These are phyloP conservation scores for Zaprionus capensis DNA, from an alignment of 1,140 invertebrate species.

Conservation along the genomic window DNA sequence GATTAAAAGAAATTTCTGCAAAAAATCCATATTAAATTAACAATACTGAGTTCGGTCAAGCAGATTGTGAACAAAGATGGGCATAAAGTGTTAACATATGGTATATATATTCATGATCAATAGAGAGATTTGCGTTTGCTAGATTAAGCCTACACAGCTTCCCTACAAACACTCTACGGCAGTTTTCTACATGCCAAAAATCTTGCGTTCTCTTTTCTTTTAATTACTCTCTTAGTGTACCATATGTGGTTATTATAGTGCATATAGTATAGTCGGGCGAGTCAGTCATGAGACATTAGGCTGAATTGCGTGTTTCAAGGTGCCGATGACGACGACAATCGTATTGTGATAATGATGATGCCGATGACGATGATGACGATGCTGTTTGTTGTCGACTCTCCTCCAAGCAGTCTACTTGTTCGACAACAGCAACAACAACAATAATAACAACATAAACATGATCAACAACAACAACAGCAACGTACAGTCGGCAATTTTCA, in stretches of 20 bases:
- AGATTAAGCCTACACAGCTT: too few species aligned
- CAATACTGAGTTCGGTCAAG: too few species aligned
- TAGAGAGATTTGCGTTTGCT: too few species aligned
- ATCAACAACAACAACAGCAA: conserved; percentile 48
- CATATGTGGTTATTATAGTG: not conserved
- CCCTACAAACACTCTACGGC: not conserved
- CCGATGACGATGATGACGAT: conserved; percentile 16
- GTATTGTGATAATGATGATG: not conserved
- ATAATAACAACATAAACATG: conserved; percentile 28
- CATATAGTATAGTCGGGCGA: not conserved
- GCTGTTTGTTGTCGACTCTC: conserved; percentile 18
- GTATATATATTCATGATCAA: not conserved
- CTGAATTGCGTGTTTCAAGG: conserved; percentile 52
- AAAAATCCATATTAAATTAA: too few species aligned
- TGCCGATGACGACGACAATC: conserved; percentile 23
- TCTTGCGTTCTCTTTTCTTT: not conserved
- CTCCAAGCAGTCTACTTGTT: conserved; percentile 6
- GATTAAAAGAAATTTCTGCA: too few species aligned
- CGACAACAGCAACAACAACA: conserved; percentile 9
- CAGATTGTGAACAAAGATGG: too few species aligned
- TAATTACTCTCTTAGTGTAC: not conserved
- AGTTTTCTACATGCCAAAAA: too few species aligned
- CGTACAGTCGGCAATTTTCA: conserved; percentile 64
- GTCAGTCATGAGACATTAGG: conserved; percentile 9
- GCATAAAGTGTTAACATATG: not conserved